Evolutionary conservation across 2,113 vertebrate genomes (phyloP).

Genomic region (Daphoenositta chrysoptera): DNA sequence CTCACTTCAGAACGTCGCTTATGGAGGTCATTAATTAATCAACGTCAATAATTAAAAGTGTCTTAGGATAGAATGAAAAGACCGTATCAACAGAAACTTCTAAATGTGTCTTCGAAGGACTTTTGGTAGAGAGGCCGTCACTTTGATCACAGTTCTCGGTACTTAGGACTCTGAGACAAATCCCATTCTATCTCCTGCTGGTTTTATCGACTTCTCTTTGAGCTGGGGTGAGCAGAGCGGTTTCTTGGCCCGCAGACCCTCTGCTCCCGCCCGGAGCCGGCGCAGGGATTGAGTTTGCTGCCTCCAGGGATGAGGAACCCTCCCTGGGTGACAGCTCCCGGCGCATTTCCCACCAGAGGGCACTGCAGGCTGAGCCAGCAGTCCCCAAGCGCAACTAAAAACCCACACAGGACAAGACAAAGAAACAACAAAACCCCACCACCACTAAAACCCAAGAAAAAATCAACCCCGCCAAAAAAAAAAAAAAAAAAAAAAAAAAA

Average conservation of each 20-base stretch:
- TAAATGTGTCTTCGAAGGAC: background rate
- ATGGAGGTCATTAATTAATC: background rate
- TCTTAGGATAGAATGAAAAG: background rate
- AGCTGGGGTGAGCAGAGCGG: accelerated
- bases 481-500: too few species aligned
- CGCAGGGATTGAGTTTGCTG: accelerated
- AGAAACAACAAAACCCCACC: accelerated
- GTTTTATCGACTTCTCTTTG: background rate
- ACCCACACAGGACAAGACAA: too few species aligned
- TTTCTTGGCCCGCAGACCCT: accelerated
- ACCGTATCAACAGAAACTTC: background rate
- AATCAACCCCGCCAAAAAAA: too few species aligned
- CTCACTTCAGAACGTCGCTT: background rate
- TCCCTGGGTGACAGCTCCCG: accelerated
- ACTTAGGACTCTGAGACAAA: background rate
- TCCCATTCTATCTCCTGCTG: background rate
- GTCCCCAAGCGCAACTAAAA: accelerated
- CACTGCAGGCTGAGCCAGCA: background rate
- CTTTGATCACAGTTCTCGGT: background rate
- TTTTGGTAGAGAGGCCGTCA: background rate
- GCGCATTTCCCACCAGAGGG: background rate
- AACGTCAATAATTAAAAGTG: background rate
- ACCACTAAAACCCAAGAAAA: background rate
- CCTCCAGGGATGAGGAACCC: accelerated
- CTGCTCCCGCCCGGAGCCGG: too few species aligned